These are phyloP conservation scores for Leuciscus idus DNA, from an alignment of 2,113 vertebrate genomes.

Conservation along the genomic window DNA sequence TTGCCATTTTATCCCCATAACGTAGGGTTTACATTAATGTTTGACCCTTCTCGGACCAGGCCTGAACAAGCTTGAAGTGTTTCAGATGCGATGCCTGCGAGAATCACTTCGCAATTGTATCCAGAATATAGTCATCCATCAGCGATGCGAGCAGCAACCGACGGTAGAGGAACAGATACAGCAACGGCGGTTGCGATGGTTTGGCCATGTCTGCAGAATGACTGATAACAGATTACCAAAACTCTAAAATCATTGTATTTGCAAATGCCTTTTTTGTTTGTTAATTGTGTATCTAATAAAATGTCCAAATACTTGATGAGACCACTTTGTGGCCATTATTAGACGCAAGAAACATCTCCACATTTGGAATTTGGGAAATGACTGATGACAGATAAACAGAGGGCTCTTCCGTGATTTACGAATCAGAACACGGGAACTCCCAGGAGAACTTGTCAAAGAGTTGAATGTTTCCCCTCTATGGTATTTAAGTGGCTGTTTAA, in stretches of 20 bases:
- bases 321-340: background rate
- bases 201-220: too few relatives aligned
- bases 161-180: too few relatives aligned
- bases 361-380: background rate
- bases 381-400: slow-evolving; percentile 12
- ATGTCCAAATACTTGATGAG: background rate
- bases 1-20: too few relatives aligned
- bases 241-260: background rate
- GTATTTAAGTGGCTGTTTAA: slow-evolving; percentile 18
- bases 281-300: background rate
- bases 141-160: too few relatives aligned
- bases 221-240: background rate
- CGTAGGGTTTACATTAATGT: too few relatives aligned
- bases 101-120: too few relatives aligned
- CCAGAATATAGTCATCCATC: too few relatives aligned
- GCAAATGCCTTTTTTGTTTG: background rate
- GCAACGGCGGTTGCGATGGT: too few relatives aligned
- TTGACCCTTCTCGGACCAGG: too few relatives aligned
- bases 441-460: slow-evolving; percentile 27
- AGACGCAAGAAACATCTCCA: background rate
- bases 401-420: background rate
- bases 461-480: slow-evolving; percentile 1
- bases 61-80: too few relatives aligned
- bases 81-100: too few relatives aligned
- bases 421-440: slow-evolving; percentile 8